These are phyloP conservation scores for Cotesia congregata DNA, from an alignment of 2,888 invertebrate genomes.

Conservation along the genomic window DNA sequence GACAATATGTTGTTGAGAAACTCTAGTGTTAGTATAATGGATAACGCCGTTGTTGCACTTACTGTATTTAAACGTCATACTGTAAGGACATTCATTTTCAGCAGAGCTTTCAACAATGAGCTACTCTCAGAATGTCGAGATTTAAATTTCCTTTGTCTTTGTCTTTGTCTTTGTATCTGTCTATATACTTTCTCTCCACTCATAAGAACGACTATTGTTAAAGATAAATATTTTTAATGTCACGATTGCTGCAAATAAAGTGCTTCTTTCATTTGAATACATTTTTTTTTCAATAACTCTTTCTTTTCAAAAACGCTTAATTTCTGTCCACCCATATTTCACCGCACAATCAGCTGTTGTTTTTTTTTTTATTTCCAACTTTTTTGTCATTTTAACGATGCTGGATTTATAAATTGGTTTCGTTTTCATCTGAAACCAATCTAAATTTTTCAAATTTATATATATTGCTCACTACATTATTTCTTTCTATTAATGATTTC, in stretches of 20 bases:
- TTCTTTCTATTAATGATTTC: not conserved
- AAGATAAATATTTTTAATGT: not conserved
- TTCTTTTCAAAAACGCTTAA: not conserved
- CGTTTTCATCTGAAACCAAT: not conserved
- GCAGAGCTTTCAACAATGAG: slow-evolving; percentile 17
- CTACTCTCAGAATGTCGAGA: not conserved
- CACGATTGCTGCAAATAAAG: not conserved
- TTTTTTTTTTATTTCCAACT: not conserved
- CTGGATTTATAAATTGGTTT: not conserved
- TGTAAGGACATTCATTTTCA: not conserved
- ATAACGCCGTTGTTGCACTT: slow-evolving; percentile 4
- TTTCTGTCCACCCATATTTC: not conserved
- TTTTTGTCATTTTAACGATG: not conserved
- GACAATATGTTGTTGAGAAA: not conserved
- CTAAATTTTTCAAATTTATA: not conserved
- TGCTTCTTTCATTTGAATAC: not conserved
- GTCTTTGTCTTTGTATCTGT: not conserved
- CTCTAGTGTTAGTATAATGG: slow-evolving; percentile 20
- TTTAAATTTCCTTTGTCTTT: not conserved
- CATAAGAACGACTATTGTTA: not conserved
- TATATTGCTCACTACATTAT: not conserved
- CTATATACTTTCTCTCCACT: not conserved
- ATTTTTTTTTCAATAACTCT: not conserved
- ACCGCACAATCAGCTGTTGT: not conserved
- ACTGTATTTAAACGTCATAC: slow-evolving; percentile 17